Conservation (phyloP, 2,113 vertebrate genomes). For the Emydura subglobosa region DNA sequence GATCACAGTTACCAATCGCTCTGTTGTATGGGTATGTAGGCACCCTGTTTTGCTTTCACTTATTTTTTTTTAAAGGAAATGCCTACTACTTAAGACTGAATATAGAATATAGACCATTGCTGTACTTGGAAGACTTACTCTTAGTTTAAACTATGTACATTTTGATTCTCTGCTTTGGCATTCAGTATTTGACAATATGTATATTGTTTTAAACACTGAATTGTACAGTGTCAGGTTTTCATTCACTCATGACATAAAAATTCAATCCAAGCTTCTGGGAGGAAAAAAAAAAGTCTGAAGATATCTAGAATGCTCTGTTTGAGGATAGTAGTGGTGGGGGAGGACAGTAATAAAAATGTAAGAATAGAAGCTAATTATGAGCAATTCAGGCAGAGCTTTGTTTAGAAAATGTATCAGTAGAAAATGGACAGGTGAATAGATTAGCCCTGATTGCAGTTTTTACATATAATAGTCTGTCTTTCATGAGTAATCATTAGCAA, state of each 20-base stretch:
- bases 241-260: conserved; percentile 46
- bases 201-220: conserved; percentile 47
- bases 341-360: conserved; percentile 73
- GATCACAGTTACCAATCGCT: conserved; percentile 27
- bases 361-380: conserved; percentile 82
- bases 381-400: conserved; percentile 76
- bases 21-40: conserved; percentile 24
- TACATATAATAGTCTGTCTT: conserved; percentile 79
- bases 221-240: conserved; percentile 48
- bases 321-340: conserved; percentile 26
- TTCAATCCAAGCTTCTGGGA: conserved; percentile 12
- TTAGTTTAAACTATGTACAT: conserved; percentile 65
- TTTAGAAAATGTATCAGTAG: conserved; percentile 78
- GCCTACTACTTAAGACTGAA: neutral
- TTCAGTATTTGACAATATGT: conserved; percentile 60
- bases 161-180: conserved; percentile 26
- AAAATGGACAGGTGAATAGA: conserved; percentile 79
- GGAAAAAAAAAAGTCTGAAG: neutral
- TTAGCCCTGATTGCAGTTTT: conserved; percentile 79
- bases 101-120: neutral
- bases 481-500: conserved; percentile 82
- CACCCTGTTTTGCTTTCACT: conserved; percentile 19
- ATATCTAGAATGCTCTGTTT: conserved; percentile 49
- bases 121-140: conserved; percentile 25
- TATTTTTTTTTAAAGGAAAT: neutral